phyloP scores from a whole-genome alignment of 1,140 invertebrate genomes.

The Ips nitidus region DNA sequence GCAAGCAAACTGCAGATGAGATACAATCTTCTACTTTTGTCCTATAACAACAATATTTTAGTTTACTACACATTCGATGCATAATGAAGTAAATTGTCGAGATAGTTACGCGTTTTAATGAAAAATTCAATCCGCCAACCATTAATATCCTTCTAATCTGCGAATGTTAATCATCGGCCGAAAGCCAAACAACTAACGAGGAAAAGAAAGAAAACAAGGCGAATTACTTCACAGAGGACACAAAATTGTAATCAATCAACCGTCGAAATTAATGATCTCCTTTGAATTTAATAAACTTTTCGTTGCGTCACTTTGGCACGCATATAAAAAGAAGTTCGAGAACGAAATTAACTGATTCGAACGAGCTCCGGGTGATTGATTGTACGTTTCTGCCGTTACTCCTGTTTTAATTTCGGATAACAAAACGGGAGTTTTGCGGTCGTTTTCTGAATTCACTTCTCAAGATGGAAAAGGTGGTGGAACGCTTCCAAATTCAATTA shows the following conservation, averaged over 20 bases:
- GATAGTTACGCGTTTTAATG: no score
- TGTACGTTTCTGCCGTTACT: background rate
- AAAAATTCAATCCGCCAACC: no score
- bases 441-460: no score
- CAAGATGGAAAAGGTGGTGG: no score
- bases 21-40: no score
- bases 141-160: slow-evolving; percentile 6
- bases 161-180: no score
- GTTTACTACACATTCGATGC: no score
- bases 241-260: slow-evolving; percentile 33
- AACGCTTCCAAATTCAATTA: no score
- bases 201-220: slow-evolving; percentile 14
- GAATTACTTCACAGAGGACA: slow-evolving; percentile 22
- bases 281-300: slow-evolving; percentile 36
- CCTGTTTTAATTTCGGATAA: slow-evolving; percentile 2
- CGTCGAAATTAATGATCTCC: slow-evolving; percentile 34
- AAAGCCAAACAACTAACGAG: slow-evolving; percentile 4
- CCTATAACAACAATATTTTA: no score
- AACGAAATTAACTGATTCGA: slow-evolving; percentile 40
- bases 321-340: slow-evolving; percentile 30
- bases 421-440: background rate
- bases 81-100: no score
- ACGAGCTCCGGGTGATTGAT: slow-evolving; percentile 23
- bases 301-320: slow-evolving; percentile 35
- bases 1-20: no score